These are phyloP conservation scores for Lichenostomus cassidix DNA, from an alignment of 2,113 vertebrate genomes.

Conservation along the genomic window DNA sequence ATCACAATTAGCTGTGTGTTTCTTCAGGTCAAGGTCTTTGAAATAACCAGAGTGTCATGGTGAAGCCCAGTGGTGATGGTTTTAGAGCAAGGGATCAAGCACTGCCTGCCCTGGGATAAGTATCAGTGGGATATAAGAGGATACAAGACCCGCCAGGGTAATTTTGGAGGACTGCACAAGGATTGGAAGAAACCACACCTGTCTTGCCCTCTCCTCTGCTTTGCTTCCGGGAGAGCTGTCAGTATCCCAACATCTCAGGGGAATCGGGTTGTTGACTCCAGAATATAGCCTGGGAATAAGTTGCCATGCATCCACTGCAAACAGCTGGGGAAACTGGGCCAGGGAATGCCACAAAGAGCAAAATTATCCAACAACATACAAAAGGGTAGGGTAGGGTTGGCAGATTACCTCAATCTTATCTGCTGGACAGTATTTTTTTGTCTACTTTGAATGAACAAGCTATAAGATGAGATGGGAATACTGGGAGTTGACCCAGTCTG, in stretches of 20 bases:
- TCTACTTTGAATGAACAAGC: background rate
- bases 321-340: background rate
- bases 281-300: background rate
- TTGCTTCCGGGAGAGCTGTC: background rate
- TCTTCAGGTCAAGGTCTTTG: background rate
- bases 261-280: background rate
- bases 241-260: background rate
- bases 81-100: background rate
- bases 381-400: background rate
- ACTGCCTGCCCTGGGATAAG: background rate
- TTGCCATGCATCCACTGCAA: background rate
- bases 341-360: background rate
- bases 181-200: background rate
- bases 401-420: background rate
- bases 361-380: background rate
- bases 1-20: background rate
- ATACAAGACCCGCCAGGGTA: background rate
- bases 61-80: background rate
- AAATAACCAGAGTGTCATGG: fast-evolving
- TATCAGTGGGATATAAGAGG: background rate
- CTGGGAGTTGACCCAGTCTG: background rate
- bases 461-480: background rate
- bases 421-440: background rate
- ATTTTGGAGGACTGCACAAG: background rate
- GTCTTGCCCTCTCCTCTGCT: background rate